Percentiles rank a stretch among this genome's conserved stretches.
phyloP scores from a whole-genome alignment of 1,140 invertebrate species.

The Brachionus plicatilis region DNA sequence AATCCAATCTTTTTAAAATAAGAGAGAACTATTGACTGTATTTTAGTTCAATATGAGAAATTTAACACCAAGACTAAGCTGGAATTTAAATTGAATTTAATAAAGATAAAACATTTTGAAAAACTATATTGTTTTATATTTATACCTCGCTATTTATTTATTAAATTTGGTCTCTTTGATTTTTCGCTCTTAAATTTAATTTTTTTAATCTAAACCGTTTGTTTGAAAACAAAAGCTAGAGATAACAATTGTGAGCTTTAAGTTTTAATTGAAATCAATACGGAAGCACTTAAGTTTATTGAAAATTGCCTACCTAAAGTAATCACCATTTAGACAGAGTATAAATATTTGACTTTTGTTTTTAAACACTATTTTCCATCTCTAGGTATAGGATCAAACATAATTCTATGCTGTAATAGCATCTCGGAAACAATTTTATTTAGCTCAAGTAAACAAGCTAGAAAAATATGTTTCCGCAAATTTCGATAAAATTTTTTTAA shows the following conservation, averaged over 20 bases:
- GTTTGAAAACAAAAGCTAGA: not conserved
- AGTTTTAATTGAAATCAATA: not conserved
- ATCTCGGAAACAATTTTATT: not conserved
- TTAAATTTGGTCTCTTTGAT: not conserved
- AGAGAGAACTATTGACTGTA: not conserved
- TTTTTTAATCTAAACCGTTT: not conserved
- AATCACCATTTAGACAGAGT: not conserved
- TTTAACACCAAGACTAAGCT: not conserved
- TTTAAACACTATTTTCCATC: not conserved
- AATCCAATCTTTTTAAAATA: not conserved
- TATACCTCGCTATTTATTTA: not conserved
- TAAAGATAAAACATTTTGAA: not conserved
- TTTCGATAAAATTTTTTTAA: not conserved
- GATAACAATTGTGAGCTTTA: not conserved
- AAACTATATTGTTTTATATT: not conserved
- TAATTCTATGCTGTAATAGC: not conserved
- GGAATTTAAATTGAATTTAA: not conserved
- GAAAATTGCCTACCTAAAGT: not conserved
- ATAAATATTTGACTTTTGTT: not conserved
- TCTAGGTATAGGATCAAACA: not conserved
- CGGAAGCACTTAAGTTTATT: not conserved
- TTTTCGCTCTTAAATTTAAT: not conserved
- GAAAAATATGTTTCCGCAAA: not conserved
- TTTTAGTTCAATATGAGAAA: not conserved
- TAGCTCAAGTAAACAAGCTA: not conserved